Conservation (phyloP, 2,113 vertebrate species). For the Monopterus albus region DNA sequence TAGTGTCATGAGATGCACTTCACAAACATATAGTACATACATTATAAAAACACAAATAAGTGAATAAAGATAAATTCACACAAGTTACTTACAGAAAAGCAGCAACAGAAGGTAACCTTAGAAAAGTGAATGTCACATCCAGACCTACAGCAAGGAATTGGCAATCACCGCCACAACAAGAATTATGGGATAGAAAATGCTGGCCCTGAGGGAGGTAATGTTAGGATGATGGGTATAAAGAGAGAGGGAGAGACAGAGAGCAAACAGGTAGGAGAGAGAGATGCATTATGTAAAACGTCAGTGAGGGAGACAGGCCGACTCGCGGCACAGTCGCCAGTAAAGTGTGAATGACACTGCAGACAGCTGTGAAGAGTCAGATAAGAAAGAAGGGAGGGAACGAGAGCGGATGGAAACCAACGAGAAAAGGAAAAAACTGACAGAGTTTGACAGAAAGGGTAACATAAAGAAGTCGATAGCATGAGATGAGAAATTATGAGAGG, state of each 20-base stretch:
- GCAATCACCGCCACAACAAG: constrained; percentile 38
- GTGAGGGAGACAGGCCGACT: constrained; percentile 3
- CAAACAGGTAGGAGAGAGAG: constrained; percentile 16
- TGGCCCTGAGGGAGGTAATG: constrained; percentile 25
- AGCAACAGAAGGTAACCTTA: constrained; percentile 37
- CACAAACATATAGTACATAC: neutral
- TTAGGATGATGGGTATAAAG: constrained; percentile 21
- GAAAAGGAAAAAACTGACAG: constrained; percentile 37
- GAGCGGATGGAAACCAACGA: constrained; percentile 40
- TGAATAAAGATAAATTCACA: constrained; percentile 10
- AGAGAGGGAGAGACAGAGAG: neutral
- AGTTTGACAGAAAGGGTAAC: constrained; percentile 55
- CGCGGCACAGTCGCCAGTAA: constrained; percentile 54
- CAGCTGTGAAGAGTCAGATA: constrained; percentile 71
- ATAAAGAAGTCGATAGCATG: constrained; percentile 42
- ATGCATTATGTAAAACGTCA: constrained; percentile 5
- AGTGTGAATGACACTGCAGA: constrained; percentile 66
- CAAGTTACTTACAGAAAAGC: constrained; percentile 17
- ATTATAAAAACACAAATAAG: neutral
- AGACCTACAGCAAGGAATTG: constrained; percentile 24
- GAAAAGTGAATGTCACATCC: constrained; percentile 34
- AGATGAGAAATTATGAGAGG: constrained; percentile 45
- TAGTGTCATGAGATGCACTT: neutral
- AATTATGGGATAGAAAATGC: constrained; percentile 38
- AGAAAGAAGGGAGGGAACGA: constrained; percentile 42